Conservation (phyloP, 2,113 vertebrate species). For the Heterotilapia buettikoferi region DNA sequence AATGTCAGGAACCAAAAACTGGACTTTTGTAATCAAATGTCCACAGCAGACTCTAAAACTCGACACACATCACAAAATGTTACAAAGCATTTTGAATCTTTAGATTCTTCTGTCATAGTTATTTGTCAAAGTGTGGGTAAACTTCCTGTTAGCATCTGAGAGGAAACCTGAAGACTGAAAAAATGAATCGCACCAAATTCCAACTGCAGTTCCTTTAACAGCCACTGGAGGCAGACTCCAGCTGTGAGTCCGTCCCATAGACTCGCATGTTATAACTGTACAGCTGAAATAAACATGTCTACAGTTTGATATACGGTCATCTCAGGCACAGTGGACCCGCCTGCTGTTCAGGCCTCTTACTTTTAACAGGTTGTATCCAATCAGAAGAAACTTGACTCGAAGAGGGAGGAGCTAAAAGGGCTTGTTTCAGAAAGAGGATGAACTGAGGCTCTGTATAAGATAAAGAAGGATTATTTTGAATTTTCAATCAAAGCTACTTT, state of each 20-base stretch:
- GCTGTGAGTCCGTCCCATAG: background rate
- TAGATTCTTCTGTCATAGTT: background rate
- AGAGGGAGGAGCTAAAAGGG: background rate
- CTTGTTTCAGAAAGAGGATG: background rate
- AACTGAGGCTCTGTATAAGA: background rate
- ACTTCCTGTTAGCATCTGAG: background rate
- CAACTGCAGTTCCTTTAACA: background rate
- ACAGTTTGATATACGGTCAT: background rate
- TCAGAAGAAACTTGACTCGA: background rate
- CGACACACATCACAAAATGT: accelerated
- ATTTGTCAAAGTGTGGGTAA: background rate
- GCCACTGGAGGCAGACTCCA: background rate
- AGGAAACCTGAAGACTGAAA: background rate
- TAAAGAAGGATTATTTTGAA: background rate
- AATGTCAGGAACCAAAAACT: background rate
- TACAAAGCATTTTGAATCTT: accelerated
- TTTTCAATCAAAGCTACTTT: background rate
- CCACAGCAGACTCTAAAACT: background rate
- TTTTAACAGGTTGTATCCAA: accelerated
- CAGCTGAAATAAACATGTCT: background rate
- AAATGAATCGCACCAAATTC: background rate
- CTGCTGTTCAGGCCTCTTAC: background rate
- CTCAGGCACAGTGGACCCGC: background rate
- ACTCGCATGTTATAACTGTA: background rate
- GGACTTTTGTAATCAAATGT: accelerated